Evolutionary conservation across 2,113 vertebrate species (phyloP).

Genomic region (Otocyon megalotis): DNA sequence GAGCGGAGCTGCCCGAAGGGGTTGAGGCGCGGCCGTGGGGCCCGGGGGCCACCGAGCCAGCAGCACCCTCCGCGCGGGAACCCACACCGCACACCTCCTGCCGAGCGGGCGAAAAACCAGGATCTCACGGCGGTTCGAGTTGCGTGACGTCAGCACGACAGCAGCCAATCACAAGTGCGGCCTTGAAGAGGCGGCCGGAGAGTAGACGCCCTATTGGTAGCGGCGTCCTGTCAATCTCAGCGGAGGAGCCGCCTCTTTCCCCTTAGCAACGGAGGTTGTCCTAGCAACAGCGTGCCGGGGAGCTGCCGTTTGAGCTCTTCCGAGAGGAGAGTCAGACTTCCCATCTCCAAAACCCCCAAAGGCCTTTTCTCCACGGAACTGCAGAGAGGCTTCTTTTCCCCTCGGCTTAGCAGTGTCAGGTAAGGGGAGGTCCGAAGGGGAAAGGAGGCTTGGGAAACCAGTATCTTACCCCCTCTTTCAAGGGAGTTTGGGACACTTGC

Average conservation of each 20-base stretch:
- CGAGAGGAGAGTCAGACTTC: background rate
- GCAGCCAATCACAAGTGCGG: conserved; percentile 64
- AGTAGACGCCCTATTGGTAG: background rate
- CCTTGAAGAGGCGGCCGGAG: background rate
- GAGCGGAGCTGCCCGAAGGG: background rate
- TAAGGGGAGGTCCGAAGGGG: conserved; percentile 60
- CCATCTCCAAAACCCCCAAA: background rate
- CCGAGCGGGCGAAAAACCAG: accelerated
- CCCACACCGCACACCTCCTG: background rate
- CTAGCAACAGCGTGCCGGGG: background rate
- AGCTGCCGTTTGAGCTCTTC: background rate
- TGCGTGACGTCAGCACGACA: background rate
- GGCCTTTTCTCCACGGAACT: background rate
- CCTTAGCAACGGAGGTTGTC: conserved; percentile 75
- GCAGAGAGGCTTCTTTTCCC: background rate
- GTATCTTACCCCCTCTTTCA: background rate
- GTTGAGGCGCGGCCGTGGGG: no score
- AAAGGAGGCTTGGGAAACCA: background rate
- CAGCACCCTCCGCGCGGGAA: no score
- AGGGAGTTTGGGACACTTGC: background rate
- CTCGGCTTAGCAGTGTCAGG: conserved; percentile 51
- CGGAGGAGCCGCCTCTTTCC: background rate
- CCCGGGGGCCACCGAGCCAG: no score
- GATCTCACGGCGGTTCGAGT: accelerated
- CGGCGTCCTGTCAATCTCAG: conserved; percentile 27